phyloP scores from a whole-genome alignment of 2,113 vertebrate species.

The Grus americana region DNA sequence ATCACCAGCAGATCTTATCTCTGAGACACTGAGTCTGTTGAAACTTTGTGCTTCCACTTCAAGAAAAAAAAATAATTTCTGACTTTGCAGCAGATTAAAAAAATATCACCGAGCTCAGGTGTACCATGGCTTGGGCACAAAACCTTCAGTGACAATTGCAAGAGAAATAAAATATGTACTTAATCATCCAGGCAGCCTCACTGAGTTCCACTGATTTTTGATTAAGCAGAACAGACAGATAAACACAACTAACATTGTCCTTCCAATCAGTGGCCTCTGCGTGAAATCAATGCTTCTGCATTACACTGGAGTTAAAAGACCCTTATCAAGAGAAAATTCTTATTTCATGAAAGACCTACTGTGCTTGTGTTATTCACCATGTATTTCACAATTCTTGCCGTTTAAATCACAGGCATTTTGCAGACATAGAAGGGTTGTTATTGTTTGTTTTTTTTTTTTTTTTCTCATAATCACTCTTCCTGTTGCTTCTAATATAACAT shows the following conservation, averaged over 20 bases:
- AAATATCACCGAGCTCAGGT: not conserved
- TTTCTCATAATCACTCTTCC: not conserved
- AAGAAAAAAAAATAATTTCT: not conserved
- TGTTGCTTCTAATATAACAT: not conserved
- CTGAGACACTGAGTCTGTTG: not conserved
- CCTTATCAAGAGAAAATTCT: slow-evolving; percentile 26
- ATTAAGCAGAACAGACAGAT: slow-evolving; percentile 24
- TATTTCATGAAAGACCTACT: not conserved
- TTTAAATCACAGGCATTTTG: not conserved
- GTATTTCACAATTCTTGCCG: not conserved
- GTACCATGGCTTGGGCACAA: not conserved
- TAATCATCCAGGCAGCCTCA: not conserved
- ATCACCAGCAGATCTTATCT: not conserved
- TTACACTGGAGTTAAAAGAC: not conserved
- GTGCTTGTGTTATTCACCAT: not conserved
- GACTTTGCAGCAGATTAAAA: not conserved
- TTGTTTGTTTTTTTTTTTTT: not conserved
- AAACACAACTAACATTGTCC: slow-evolving; percentile 22
- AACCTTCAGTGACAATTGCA: not conserved
- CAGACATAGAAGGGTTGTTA: not conserved
- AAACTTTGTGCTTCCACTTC: not conserved
- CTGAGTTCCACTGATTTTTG: slow-evolving; percentile 14
- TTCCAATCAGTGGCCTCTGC: not conserved
- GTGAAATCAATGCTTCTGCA: slow-evolving; percentile 22
- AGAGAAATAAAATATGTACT: slow-evolving; percentile 1